These are phyloP conservation scores for Tetragnatha montana DNA, from an alignment of 2,888 invertebrate species.

Conservation along the genomic window DNA sequence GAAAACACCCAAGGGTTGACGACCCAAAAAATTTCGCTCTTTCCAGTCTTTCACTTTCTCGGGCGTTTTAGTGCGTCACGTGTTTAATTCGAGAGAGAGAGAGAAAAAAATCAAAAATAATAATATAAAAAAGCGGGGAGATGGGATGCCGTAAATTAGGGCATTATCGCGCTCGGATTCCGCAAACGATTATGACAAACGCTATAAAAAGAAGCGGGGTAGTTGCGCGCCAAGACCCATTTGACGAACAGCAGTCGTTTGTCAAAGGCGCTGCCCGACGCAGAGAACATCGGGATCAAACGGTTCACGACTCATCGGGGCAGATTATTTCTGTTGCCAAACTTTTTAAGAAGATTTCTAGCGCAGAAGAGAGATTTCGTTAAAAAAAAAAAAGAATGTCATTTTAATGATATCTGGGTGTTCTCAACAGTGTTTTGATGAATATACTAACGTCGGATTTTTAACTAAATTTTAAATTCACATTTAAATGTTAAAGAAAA, in stretches of 20 bases:
- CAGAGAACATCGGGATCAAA: neutral
- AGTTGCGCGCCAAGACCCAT: neutral
- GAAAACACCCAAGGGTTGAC: neutral
- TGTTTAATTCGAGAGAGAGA: neutral
- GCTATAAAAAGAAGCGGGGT: slow-evolving; percentile 13
- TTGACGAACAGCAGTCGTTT: neutral
- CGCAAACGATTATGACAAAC: slow-evolving; percentile 24
- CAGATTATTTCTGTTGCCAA: neutral
- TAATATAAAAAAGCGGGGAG: neutral
- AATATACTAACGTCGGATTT: too few relatives aligned
- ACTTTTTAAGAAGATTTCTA: neutral
- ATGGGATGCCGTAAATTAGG: too few relatives aligned
- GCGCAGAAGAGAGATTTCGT: neutral
- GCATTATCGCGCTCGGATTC: neutral
- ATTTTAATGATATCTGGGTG: too few relatives aligned
- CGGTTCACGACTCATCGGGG: neutral
- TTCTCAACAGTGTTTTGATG: too few relatives aligned
- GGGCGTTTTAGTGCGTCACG: neutral
- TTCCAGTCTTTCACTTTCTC: slow-evolving; percentile 6
- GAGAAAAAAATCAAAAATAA: neutral
- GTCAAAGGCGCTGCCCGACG: neutral
- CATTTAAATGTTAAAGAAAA: too few relatives aligned
- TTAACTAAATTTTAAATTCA: too few relatives aligned
- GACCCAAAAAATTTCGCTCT: slow-evolving; percentile 10
- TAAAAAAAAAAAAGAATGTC: neutral